Base-by-base conservation (phyloP, 2,888 invertebrate species). In the Ormyrus pomaceus region DNA sequence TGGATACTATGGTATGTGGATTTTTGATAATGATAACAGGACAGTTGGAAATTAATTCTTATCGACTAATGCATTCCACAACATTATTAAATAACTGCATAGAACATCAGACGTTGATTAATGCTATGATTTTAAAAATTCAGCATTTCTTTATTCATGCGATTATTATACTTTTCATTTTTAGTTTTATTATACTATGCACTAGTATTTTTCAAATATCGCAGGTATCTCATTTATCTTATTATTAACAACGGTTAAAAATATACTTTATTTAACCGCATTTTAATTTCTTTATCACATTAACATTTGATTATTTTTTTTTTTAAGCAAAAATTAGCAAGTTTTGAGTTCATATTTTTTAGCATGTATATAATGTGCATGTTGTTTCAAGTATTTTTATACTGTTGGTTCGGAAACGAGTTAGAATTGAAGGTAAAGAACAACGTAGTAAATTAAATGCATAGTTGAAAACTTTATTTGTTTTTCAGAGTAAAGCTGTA, bases 391-490 rank as follows among this genome's bases (percentile, higher is more conserved):
- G 51, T 82, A 46, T 79, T 82, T 73, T n/a, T 79, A 45, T 82
- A 82, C 19, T 82, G 82, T 45, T 82, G 77, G 76, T 82, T 77
- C 4, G 79, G 79, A 50, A 79, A 79, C 65, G 73, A 82, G 55
- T 19, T 82, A 11, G 50, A 61, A n/a, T 51, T 66, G 5, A 58
- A 77, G 68, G 79, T 82, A 73, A 64, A 19, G 4, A 53, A 53
- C 58, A 45, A 46, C n/a, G 3, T 3, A 34, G 19, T 34, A 19
- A 55, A 11, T 11, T 48, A 68, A 34, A 56, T 48, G 34, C 48
- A 50, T 50, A 64, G 2, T 13, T 19, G 0, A 34, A 34, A 34
- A 4, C 34, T 34, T 34, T 3, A 34, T 34, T 34, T 34, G 3
- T 34, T 66, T 75, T 71, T 56, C 34, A 82, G 82, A 81, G 74